Evolutionary conservation across 2,888 invertebrate genomes (phyloP).

Genomic region (Melanchra persicariae): DNA sequence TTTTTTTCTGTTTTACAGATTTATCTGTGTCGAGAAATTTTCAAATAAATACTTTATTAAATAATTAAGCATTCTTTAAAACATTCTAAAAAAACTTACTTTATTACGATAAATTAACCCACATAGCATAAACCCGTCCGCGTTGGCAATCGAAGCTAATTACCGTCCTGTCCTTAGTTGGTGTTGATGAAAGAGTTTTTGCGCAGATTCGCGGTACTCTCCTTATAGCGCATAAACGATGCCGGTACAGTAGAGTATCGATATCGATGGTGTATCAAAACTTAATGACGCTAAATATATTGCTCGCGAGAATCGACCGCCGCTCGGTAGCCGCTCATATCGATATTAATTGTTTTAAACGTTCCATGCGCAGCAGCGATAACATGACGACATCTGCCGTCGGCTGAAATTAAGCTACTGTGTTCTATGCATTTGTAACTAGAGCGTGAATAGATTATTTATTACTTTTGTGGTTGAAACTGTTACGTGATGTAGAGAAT

Average conservation of each 20-base stretch:
- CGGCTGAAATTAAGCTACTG: constrained; percentile 38
- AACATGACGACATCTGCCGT: constrained; percentile 67
- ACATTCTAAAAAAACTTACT: no score
- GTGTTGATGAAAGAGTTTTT: constrained; percentile 87
- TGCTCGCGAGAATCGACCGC: constrained; percentile 69
- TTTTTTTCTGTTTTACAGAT: no score
- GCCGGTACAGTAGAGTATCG: constrained; percentile 63
- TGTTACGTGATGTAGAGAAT: not conserved
- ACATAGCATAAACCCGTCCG: constrained; percentile 71
- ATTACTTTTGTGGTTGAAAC: constrained; percentile 2
- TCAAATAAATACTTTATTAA: no score
- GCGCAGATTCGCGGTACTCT: constrained; percentile 80
- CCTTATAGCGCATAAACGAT: constrained; percentile 80
- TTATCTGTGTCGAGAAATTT: no score
- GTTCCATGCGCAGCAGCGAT: constrained; percentile 61
- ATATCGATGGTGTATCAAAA: constrained; percentile 70
- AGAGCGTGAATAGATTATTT: constrained; percentile 28
- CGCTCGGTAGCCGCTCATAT: constrained; percentile 50
- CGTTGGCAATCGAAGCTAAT: constrained; percentile 81
- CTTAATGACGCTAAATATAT: constrained; percentile 82
- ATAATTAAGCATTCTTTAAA: no score
- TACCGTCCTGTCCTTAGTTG: constrained; percentile 76
- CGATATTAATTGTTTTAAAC: constrained; percentile 75
- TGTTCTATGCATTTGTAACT: constrained; percentile 35
- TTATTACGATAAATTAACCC: constrained; percentile 15